Conservation (phyloP, 2,888 invertebrate genomes). For the Resseliella maxima region DNA sequence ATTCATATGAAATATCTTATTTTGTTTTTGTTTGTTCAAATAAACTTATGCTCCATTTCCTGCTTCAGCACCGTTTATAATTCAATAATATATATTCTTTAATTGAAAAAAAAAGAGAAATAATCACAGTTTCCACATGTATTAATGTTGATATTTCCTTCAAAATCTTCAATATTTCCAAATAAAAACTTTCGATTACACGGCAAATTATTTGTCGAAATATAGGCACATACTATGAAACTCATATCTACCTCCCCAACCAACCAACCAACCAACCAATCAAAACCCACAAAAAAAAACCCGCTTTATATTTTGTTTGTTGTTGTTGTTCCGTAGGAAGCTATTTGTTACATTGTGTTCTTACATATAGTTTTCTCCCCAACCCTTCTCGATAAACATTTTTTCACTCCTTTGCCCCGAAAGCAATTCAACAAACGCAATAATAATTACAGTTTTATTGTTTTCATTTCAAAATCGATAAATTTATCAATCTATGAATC, state of each 20-base stretch:
- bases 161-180: no score
- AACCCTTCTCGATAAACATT: slow-evolving; percentile 30
- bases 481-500: background rate
- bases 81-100: no score
- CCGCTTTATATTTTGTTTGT: slow-evolving; percentile 48
- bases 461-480: background rate
- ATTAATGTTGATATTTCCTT: no score
- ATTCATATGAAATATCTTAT: no score
- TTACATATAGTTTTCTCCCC: slow-evolving; percentile 41
- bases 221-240: background rate
- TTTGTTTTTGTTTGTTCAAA: no score
- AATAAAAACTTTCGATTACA: background rate
- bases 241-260: background rate
- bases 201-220: background rate
- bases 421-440: background rate
- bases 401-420: background rate
- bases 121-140: no score
- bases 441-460: background rate
- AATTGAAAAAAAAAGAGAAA: no score
- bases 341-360: background rate
- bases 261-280: background rate
- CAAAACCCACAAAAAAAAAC: background rate
- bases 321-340: slow-evolving; percentile 34
- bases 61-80: no score
- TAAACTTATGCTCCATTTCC: no score